Percentiles rank a stretch among this genome's conserved stretches.
Conservation (phyloP, 2,113 vertebrate genomes). For the Rhodinocichla rosea region DNA sequence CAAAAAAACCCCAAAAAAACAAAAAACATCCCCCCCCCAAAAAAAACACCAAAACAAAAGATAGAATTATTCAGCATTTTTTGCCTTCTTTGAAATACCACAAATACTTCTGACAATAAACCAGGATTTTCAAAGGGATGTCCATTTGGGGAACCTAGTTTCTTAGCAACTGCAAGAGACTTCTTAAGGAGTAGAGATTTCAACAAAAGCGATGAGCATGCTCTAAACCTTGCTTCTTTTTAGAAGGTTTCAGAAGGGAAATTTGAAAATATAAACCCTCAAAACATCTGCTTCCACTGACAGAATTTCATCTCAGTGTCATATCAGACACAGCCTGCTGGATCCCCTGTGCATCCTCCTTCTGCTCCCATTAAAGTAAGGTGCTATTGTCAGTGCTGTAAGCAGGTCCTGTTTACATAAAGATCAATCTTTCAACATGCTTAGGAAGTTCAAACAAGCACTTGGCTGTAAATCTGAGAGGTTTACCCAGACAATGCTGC, state of each 20-base stretch:
- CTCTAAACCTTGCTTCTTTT: not conserved
- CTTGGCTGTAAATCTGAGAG: slow-evolving; percentile 4
- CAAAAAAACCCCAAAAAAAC: not conserved
- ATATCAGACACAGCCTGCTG: not conserved
- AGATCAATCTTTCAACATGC: not conserved
- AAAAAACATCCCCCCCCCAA: not conserved
- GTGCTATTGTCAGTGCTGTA: not conserved
- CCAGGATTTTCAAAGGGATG: not conserved
- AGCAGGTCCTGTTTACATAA: not conserved
- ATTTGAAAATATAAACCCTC: not conserved
- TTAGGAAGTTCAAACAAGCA: slow-evolving; percentile 11
- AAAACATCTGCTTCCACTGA: not conserved
- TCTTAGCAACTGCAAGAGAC: slow-evolving; percentile 25
- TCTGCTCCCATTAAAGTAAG: not conserved
- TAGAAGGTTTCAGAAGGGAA: not conserved
- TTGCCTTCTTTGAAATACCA: not conserved
- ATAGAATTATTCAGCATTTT: not conserved
- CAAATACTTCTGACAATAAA: not conserved
- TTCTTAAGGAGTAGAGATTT: not conserved
- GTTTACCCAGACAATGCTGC: not conserved
- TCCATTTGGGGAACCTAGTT: slow-evolving; percentile 2
- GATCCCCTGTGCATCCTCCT: not conserved
- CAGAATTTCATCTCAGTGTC: not conserved
- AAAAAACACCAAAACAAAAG: not conserved
- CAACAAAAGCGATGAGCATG: not conserved